Percentiles rank a stretch among this genome's conserved stretches.
Evolutionary conservation across 2,797 vertebrate genomes (phyloP).

Genomic region (Ctenosaura bakeri): DNA sequence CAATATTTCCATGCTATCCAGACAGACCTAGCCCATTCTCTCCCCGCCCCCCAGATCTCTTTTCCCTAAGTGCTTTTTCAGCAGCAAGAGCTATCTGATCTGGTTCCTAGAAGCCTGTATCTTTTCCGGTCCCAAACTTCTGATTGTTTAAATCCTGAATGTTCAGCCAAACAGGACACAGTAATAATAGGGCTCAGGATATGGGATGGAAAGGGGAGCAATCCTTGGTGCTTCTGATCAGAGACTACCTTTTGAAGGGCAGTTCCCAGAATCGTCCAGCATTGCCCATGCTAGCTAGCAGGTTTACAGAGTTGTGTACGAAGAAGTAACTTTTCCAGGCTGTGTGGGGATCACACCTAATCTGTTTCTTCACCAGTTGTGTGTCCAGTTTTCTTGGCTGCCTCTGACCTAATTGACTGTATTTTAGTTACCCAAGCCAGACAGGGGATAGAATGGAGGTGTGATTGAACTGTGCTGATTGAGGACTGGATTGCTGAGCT

Average conservation of each 20-base stretch:
- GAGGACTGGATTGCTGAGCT: not conserved
- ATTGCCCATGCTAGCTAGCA: too few relatives aligned
- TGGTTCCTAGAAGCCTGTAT: not conserved
- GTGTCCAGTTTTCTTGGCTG: not conserved
- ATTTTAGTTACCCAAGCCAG: not conserved
- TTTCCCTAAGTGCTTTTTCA: not conserved
- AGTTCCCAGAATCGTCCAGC: too few relatives aligned
- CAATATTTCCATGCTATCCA: conserved; percentile 21
- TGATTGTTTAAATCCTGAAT: not conserved
- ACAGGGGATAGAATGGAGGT: too few relatives aligned
- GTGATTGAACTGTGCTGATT: not conserved
- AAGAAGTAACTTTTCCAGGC: too few relatives aligned
- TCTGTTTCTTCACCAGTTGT: not conserved
- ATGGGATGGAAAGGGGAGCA: not conserved
- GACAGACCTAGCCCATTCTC: not conserved
- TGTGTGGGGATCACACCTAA: not conserved
- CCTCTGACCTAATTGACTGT: not conserved
- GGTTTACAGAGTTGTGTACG: too few relatives aligned
- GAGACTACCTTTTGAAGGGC: not conserved
- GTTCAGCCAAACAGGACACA: not conserved
- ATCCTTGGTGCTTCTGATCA: not conserved
- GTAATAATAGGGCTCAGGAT: not conserved
- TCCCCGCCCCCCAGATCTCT: too few relatives aligned
- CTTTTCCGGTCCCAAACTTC: not conserved
- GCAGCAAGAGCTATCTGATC: not conserved